phyloP scores from a whole-genome alignment of 2,888 invertebrate genomes.

The Odiellus spinosus region DNA sequence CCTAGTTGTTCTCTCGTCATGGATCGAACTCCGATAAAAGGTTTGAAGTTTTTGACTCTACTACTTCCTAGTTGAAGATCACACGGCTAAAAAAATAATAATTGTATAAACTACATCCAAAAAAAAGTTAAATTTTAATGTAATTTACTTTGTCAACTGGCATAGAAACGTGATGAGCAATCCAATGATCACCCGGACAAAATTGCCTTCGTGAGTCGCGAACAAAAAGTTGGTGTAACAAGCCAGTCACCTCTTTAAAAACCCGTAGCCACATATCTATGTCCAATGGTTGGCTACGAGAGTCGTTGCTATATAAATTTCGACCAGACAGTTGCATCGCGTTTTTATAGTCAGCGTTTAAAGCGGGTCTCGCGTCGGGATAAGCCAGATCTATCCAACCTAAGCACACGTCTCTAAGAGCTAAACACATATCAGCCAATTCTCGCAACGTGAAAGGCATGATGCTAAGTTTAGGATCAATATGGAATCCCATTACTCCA shows the following conservation, averaged over 20 bases:
- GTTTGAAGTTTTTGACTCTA: slow-evolving; percentile 13
- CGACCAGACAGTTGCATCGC: slow-evolving; percentile 27
- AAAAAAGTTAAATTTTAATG: no score
- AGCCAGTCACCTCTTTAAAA: slow-evolving; percentile 36
- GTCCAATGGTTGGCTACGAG: background rate
- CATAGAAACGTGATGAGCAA: slow-evolving; percentile 34
- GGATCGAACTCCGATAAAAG: slow-evolving; percentile 19
- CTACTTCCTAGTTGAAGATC: slow-evolving; percentile 17
- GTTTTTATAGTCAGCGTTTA: slow-evolving; percentile 42
- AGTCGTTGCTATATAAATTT: no score
- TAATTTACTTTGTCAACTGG: slow-evolving; percentile 20
- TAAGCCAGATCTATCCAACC: slow-evolving; percentile 73
- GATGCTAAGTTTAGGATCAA: background rate
- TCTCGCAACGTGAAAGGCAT: slow-evolving; percentile 59
- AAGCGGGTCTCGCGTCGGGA: slow-evolving; percentile 48
- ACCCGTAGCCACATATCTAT: background rate
- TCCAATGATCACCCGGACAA: slow-evolving; percentile 55
- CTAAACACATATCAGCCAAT: slow-evolving; percentile 51
- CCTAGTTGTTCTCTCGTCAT: slow-evolving; percentile 16
- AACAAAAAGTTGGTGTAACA: slow-evolving; percentile 64
- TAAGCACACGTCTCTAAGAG: slow-evolving; percentile 59
- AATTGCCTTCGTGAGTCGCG: slow-evolving; percentile 68
- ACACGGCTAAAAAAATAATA: slow-evolving; percentile 5
- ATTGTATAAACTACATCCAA: background rate
- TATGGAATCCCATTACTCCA: background rate